Conservation (phyloP, 2,888 invertebrate species). For the Macaria notata region DNA sequence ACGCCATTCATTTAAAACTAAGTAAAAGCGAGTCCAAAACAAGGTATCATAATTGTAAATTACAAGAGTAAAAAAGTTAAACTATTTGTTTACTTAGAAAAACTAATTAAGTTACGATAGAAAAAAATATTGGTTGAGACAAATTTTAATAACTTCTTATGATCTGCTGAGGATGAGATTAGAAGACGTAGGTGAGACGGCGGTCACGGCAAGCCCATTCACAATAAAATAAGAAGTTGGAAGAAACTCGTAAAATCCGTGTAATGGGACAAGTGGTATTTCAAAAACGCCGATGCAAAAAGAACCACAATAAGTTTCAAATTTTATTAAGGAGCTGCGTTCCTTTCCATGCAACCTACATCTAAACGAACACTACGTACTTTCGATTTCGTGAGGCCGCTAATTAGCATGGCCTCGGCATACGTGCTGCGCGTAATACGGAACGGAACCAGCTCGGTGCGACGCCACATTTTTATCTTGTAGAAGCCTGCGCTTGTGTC, state of each 20-base stretch:
- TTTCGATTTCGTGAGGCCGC: slow-evolving; percentile 78
- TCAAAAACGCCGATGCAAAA: slow-evolving; percentile 26
- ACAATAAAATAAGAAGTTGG: slow-evolving; percentile 7
- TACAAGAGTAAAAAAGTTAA: too few relatives aligned
- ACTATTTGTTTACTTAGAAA: too few relatives aligned
- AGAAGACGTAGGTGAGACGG: slow-evolving; percentile 4
- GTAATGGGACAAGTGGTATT: slow-evolving; percentile 41
- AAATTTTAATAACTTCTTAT: too few relatives aligned
- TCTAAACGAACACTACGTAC: slow-evolving; percentile 56
- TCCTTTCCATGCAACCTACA: slow-evolving; percentile 61
- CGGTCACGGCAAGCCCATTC: slow-evolving; percentile 15
- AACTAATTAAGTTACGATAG: too few relatives aligned
- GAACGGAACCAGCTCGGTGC: slow-evolving; percentile 65
- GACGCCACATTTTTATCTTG: slow-evolving; percentile 31
- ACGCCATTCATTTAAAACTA: too few relatives aligned
- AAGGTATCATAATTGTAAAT: too few relatives aligned
- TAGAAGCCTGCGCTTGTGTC: slow-evolving; percentile 1
- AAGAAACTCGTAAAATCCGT: slow-evolving; percentile 12
- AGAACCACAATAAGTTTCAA: slow-evolving; percentile 36
- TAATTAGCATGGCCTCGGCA: slow-evolving; percentile 77
- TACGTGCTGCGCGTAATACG: slow-evolving; percentile 69
- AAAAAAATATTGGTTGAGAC: too few relatives aligned
- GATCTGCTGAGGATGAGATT: too few relatives aligned
- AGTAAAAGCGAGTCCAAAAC: too few relatives aligned
- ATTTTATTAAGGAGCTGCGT: slow-evolving; percentile 52